Conservation (phyloP, 2,888 invertebrate genomes). For the Terebella lapidaria region DNA sequence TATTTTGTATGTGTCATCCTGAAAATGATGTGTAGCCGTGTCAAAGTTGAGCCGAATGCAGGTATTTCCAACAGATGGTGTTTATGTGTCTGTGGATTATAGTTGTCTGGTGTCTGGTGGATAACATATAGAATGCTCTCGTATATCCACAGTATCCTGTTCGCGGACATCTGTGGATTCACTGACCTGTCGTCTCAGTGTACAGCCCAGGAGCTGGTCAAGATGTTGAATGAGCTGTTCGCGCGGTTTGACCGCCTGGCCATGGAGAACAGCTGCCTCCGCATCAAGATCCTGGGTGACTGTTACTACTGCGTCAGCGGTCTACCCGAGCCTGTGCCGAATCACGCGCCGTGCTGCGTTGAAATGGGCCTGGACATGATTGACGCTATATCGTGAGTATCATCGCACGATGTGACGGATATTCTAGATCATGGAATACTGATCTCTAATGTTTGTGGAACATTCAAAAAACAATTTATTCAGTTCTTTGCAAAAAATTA, state of each 20-base stretch:
- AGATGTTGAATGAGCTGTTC: conserved; percentile 91
- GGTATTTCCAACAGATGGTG: too few relatives aligned
- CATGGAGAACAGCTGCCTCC: conserved; percentile 86
- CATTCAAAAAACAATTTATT: too few relatives aligned
- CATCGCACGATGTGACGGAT: too few relatives aligned
- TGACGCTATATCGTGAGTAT: conserved; percentile 90
- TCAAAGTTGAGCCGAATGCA: too few relatives aligned
- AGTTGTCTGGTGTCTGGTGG: too few relatives aligned
- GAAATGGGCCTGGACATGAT: conserved; percentile 99
- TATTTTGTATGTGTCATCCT: too few relatives aligned
- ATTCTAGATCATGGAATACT: too few relatives aligned
- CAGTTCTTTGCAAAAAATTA: too few relatives aligned
- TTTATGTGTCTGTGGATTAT: too few relatives aligned
- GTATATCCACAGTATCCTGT: conserved; percentile 73
- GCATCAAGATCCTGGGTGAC: conserved; percentile 50
- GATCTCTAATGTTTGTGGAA: too few relatives aligned
- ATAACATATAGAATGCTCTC: too few relatives aligned
- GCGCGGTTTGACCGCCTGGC: conserved; percentile 88
- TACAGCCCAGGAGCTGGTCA: conserved; percentile 90
- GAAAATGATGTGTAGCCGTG: too few relatives aligned
- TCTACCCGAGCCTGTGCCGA: conserved; percentile 82
- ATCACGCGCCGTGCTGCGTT: conserved; percentile 94
- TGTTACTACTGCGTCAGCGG: conserved; percentile 87
- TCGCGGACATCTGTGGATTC: conserved; percentile 96
- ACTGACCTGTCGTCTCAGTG: conserved; percentile 74